Percentiles rank a stretch among this genome's conserved stretches.
phyloP scores from a whole-genome alignment of 1,140 invertebrate species.

The Bombus ignitus region DNA sequence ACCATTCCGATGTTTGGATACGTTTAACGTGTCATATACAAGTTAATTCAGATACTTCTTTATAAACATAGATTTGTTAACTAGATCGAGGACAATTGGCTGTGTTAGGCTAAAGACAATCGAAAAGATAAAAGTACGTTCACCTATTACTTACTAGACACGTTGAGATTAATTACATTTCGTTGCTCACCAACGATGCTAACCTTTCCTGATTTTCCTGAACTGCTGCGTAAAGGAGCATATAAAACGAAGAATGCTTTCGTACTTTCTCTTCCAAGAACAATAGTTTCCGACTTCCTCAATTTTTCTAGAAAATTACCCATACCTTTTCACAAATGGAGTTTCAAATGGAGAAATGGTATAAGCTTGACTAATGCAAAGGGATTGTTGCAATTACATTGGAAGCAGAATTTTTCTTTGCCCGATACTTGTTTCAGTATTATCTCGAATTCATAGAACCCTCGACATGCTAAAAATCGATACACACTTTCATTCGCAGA shows the following conservation, averaged over 20 bases:
- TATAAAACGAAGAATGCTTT: neutral
- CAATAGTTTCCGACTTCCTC: neutral
- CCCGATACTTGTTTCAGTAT: no score
- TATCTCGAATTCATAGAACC: no score
- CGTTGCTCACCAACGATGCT: neutral
- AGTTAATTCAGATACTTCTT: neutral
- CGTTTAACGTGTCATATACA: neutral
- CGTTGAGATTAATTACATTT: constrained; percentile 50
- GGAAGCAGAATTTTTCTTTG: neutral
- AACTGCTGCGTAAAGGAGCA: neutral
- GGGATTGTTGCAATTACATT: neutral
- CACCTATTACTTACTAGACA: constrained; percentile 55
- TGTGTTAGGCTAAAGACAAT: neutral
- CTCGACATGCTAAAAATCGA: no score
- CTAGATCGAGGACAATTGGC: neutral
- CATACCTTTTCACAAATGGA: no score
- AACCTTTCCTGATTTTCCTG: neutral
- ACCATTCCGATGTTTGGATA: neutral
- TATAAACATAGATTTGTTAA: no score
- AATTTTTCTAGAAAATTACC: neutral
- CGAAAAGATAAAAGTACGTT: neutral
- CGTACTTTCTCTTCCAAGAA: neutral
- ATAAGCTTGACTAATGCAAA: neutral
- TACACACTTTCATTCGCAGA: no score
- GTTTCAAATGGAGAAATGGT: neutral